Base-by-base conservation (phyloP, 2,113 vertebrate genomes). In the Oenanthe melanoleuca region DNA sequence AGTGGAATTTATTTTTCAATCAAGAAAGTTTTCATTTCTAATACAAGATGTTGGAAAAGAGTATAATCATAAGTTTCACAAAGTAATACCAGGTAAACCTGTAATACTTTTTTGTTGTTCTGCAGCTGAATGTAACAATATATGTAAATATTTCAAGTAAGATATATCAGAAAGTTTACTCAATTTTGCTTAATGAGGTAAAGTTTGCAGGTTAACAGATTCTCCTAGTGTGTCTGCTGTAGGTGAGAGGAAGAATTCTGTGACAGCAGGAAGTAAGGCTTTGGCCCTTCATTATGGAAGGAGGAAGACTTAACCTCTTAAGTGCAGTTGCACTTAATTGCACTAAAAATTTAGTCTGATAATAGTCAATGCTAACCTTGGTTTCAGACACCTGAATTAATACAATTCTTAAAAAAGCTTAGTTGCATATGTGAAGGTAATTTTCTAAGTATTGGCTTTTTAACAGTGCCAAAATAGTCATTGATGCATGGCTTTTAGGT, bases 401-500 rank as follows among this genome's bases (percentile, higher is more conserved):
- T 33, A 38, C 28, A 61, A 25, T 31, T 60, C 23, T 63, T 65
- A 8, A 38, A 74, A 85, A 61, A 34, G 16, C 26, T 63, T 55
- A 59, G 26, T 21, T 63, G 23, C 6, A 3, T 19, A 1, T 63
- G 2, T 47, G 11, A 80, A 7, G 2, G 15, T 64, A 12, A 20
- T 42, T 84, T 78, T 80, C 1, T 70, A 60, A 60, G 19, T 69
- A 1, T 14, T 70, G 44, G 4, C 44, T 74, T 59, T 16, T 63
- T 71, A 65, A 55, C 5, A 24, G 28, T 18, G 8, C 12, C 19
- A n/a, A 49, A 87, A 24, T 18, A 56, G 34, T 44, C 8, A 56
- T 6, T 3, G 8, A 28, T 52, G 8, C 0, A 4, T 10, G 18
- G 0, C 1, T 60, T 81, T 52, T 49, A 26, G n/a, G 14, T 88